Percentiles rank a stretch among this genome's conserved stretches.
These are phyloP conservation scores for Drosophila pandora DNA, from an alignment of 1,140 invertebrate species.

Conservation along the genomic window DNA sequence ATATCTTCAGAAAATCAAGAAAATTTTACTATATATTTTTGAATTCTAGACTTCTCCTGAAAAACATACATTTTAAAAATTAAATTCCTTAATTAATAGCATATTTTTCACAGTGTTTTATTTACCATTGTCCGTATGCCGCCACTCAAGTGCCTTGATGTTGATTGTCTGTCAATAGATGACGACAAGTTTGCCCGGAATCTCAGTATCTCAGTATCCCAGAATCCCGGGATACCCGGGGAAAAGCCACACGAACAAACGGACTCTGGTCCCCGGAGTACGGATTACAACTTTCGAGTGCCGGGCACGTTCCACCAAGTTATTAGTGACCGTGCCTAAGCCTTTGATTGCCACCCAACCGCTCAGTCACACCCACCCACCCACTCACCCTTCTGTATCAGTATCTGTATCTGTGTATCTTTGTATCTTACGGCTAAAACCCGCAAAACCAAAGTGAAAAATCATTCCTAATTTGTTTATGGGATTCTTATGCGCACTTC, in stretches of 20 bases:
- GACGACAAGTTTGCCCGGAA: conserved; percentile 30
- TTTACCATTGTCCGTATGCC: conserved; percentile 21
- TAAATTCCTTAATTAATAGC: neutral
- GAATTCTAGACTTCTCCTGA: too few relatives aligned
- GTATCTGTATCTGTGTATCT: neutral
- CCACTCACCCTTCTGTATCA: neutral
- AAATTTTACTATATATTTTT: too few relatives aligned
- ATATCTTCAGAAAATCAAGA: too few relatives aligned
- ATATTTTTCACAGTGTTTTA: neutral
- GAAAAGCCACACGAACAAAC: neutral
- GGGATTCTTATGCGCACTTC: conserved; percentile 61
- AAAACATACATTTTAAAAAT: neutral
- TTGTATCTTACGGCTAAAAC: neutral
- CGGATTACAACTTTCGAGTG: conserved; percentile 58
- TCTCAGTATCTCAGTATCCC: too few relatives aligned
- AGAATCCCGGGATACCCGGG: neutral
- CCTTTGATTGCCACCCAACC: conserved; percentile 65
- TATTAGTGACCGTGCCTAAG: conserved; percentile 69
- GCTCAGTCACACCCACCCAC: neutral
- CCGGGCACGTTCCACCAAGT: conserved; percentile 62
- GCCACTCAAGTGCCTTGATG: conserved; percentile 67
- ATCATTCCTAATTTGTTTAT: conserved; percentile 48
- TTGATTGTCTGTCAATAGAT: conserved; percentile 79
- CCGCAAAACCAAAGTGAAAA: conserved; percentile 2
- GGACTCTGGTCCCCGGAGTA: neutral